Evolutionary conservation across 35 echinoderm and acorn worm genomes (phyloP).

Genomic region (Apostichopus japonicus): DNA sequence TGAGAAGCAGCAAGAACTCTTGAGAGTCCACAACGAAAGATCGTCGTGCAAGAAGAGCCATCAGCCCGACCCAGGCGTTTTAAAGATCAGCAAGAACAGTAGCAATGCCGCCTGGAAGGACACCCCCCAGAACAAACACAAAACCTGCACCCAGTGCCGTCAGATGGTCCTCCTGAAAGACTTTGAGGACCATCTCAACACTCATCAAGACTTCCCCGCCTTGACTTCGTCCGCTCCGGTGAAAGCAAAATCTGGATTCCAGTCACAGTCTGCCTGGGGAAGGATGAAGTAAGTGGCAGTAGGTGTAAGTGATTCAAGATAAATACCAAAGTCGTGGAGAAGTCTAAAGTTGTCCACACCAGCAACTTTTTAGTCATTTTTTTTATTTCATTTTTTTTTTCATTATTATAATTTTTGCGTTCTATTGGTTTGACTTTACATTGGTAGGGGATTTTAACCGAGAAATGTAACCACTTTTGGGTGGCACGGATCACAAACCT

Average conservation of each 20-base stretch:
- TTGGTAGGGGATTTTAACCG: no score
- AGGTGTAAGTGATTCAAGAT: background rate
- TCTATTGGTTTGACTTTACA: no score
- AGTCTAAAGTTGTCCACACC: no score
- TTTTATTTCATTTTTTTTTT: no score
- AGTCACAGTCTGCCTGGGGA: slow-evolving; percentile 19
- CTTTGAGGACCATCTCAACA: slow-evolving; percentile 72
- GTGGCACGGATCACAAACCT: no score
- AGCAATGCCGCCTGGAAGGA: slow-evolving; percentile 59
- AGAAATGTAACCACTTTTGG: no score
- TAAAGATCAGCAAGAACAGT: slow-evolving; percentile 68
- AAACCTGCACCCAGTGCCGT: slow-evolving; percentile 64
- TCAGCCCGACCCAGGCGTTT: slow-evolving; percentile 2
- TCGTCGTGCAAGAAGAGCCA: background rate
- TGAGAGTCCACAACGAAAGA: slow-evolving; percentile 65
- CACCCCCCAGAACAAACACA: slow-evolving; percentile 2
- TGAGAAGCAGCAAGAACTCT: slow-evolving; percentile 76
- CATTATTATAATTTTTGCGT: no score
- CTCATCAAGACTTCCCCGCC: slow-evolving; percentile 79
- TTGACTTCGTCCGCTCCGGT: background rate
- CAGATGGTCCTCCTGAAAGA: slow-evolving; percentile 61
- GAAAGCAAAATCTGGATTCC: background rate
- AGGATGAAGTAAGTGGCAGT: slow-evolving; percentile 22
- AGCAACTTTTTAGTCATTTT: no score
- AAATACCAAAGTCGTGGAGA: no score